Evolutionary conservation across 1,140 invertebrate genomes (phyloP).

Genomic region (Drosophila cardini): DNA sequence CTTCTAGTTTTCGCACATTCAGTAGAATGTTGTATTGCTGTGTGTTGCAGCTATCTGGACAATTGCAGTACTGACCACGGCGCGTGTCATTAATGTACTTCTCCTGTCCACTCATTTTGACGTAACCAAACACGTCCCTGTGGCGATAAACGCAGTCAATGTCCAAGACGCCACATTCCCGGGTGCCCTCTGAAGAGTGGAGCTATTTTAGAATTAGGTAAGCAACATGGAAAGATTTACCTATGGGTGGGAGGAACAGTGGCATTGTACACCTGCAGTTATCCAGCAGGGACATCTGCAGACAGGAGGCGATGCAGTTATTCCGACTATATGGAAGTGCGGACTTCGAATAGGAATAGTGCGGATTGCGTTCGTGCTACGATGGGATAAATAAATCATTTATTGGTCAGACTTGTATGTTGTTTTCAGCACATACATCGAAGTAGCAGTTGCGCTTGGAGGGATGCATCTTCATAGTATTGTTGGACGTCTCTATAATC

Average conservation of each 20-base stretch:
- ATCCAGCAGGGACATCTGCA: conserved; percentile 50
- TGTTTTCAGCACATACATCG: conserved; percentile 38
- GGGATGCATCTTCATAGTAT: conserved; percentile 49
- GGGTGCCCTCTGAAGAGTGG: conserved; percentile 26
- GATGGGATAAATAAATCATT: background rate
- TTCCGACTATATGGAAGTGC: conserved; percentile 47
- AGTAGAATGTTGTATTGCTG: conserved; percentile 49
- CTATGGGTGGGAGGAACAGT: conserved; percentile 45
- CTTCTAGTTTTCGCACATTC: conserved; percentile 54
- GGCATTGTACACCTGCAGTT: conserved; percentile 66
- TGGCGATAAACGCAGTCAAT: conserved; percentile 54
- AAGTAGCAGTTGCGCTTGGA: conserved; percentile 59
- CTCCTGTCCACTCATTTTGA: conserved; percentile 57
- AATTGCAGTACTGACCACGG: conserved; percentile 55
- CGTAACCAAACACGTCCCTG: conserved; percentile 65
- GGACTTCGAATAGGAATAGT: conserved; percentile 26
- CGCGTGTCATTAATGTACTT: conserved; percentile 63
- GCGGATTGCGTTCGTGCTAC: conserved; percentile 53
- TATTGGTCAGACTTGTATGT: background rate
- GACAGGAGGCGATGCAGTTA: conserved; percentile 63
- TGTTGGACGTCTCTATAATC: conserved; percentile 50
- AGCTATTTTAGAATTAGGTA: too few species aligned
- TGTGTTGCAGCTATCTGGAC: conserved; percentile 61
- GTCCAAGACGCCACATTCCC: conserved; percentile 61
- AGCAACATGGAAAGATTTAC: conserved; percentile 3